Conservation (phyloP, 2,888 invertebrate genomes). For the Meta bourneti region DNA sequence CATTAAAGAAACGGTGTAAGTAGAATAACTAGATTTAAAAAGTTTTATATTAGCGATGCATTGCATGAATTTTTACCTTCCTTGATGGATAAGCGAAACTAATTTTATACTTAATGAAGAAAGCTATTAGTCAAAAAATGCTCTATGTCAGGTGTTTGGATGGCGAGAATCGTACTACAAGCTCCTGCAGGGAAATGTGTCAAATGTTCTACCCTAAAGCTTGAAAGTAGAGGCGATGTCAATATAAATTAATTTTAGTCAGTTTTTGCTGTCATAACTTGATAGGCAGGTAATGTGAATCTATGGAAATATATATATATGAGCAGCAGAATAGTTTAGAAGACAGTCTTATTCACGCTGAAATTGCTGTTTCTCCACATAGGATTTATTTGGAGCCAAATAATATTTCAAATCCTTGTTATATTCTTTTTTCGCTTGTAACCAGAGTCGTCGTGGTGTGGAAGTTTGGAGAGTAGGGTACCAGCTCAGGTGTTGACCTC, state of each 20-base stretch:
- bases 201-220: neutral
- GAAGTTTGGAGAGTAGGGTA: no score
- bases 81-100: constrained; percentile 11
- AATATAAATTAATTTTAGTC: neutral
- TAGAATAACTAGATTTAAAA: constrained; percentile 37
- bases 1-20: constrained; percentile 45
- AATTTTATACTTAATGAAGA: constrained; percentile 37
- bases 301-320: no score
- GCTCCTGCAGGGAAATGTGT: neutral
- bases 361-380: no score
- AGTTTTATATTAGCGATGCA: constrained; percentile 40
- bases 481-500: no score
- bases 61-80: constrained; percentile 33
- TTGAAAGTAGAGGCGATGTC: neutral
- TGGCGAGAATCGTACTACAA: neutral
- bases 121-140: neutral
- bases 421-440: no score
- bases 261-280: constrained; percentile 1
- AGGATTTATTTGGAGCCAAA: no score
- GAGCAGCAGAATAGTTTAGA: no score
- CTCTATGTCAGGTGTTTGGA: neutral
- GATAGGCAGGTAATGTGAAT: neutral
- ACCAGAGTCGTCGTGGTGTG: no score
- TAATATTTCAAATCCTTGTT: no score
- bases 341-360: no score